Evolutionary conservation across 1,140 invertebrate genomes (phyloP).

Genomic region (Laodelphax striatellus): DNA sequence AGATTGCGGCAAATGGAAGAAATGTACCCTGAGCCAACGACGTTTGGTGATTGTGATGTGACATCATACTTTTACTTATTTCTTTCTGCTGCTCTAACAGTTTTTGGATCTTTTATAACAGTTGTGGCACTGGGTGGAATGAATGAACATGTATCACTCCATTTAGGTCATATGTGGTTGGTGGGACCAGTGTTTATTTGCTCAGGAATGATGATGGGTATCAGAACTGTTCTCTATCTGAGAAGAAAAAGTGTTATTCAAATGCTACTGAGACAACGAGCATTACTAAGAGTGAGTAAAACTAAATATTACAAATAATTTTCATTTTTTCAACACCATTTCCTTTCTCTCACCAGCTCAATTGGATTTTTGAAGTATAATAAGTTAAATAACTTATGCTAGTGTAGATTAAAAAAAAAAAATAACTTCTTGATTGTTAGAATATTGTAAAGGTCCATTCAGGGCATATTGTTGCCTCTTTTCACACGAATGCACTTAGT

Average conservation of each 20-base stretch:
- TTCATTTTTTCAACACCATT: too few relatives aligned
- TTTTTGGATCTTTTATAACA: slow-evolving; percentile 49
- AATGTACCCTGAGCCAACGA: slow-evolving; percentile 42
- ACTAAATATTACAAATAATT: too few relatives aligned
- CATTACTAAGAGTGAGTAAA: slow-evolving; percentile 42
- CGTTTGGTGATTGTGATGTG: slow-evolving; percentile 49
- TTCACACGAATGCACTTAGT: too few relatives aligned
- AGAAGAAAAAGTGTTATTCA: slow-evolving; percentile 51
- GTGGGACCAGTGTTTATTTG: slow-evolving; percentile 55
- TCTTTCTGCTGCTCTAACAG: slow-evolving; percentile 47
- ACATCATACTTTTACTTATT: slow-evolving; percentile 53
- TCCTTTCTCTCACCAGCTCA: too few relatives aligned
- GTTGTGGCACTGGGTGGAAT: slow-evolving; percentile 45
- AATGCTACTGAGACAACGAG: slow-evolving; percentile 48
- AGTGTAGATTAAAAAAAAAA: too few relatives aligned
- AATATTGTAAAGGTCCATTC: too few relatives aligned
- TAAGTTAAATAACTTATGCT: too few relatives aligned
- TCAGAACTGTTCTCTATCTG: slow-evolving; percentile 52
- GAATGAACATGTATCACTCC: slow-evolving; percentile 42
- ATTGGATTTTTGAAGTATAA: too few relatives aligned
- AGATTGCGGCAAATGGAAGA: slow-evolving; percentile 43
- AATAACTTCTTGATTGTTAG: too few relatives aligned
- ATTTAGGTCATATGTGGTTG: slow-evolving; percentile 54
- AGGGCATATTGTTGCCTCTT: too few relatives aligned
- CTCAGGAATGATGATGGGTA: slow-evolving; percentile 53